Evolutionary conservation across 2,888 invertebrate genomes (phyloP).

Genomic region (Thera britannica): DNA sequence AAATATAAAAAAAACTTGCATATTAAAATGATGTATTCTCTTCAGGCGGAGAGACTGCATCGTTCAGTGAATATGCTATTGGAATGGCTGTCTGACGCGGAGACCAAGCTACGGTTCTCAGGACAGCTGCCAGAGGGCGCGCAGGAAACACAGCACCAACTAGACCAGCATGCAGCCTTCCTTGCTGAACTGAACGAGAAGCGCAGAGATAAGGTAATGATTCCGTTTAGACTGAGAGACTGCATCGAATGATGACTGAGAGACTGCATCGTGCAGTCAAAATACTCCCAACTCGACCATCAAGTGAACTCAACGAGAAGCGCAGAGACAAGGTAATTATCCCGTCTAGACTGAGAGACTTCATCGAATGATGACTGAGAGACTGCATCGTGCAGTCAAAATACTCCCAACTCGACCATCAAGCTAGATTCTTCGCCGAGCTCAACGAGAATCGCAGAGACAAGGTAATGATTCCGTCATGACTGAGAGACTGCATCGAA

Average conservation of each 20-base stretch:
- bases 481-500: too few relatives aligned
- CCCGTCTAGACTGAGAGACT: too few relatives aligned
- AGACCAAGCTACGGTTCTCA: constrained; percentile 96
- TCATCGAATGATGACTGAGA: too few relatives aligned
- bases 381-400: too few relatives aligned
- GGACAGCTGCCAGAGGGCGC: constrained; percentile 97
- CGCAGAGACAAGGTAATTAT: constrained; percentile 88
- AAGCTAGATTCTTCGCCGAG: too few relatives aligned
- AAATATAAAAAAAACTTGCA: too few relatives aligned
- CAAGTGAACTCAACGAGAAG: constrained; percentile 94
- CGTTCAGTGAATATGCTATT: constrained; percentile 97
- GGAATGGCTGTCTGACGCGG: constrained; percentile 98
- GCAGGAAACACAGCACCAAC: constrained; percentile 91
- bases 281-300: constrained; percentile 88
- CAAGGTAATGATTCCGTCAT: constrained; percentile 73
- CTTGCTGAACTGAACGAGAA: constrained; percentile 93
- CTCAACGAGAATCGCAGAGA: constrained; percentile 84
- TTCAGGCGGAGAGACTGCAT: constrained; percentile 94
- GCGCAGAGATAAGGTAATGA: constrained; percentile 88
- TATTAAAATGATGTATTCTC: background rate
- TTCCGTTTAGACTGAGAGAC: too few relatives aligned
- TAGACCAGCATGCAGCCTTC: constrained; percentile 93
- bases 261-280: too few relatives aligned
- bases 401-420: background rate
- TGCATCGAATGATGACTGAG: too few relatives aligned